Conservation (phyloP, 1,140 invertebrate species). For the Odontomachus brunneus region DNA sequence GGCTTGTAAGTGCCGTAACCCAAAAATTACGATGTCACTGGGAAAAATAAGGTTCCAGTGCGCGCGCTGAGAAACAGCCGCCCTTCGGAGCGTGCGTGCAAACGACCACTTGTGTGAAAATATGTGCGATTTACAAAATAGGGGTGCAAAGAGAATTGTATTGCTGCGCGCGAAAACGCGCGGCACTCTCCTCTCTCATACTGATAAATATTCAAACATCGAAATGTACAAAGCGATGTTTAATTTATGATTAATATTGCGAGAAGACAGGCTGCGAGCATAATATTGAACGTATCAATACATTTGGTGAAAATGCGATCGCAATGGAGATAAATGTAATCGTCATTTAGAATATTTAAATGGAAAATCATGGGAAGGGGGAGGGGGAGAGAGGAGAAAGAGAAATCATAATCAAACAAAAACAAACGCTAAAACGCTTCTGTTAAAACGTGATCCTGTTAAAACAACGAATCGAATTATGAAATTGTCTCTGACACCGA, state of each 20-base stretch:
- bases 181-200: neutral
- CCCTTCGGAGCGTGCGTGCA: neutral
- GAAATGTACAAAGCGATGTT: conserved; percentile 19
- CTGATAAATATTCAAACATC: neutral
- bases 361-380: conserved; percentile 32
- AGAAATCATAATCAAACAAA: neutral
- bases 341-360: conserved; percentile 42
- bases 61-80: neutral
- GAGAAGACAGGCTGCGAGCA: neutral
- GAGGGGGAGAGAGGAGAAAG: too few species aligned
- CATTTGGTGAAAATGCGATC: conserved; percentile 22
- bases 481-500: conserved; percentile 12
- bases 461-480: conserved; percentile 18
- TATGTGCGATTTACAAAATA: neutral
- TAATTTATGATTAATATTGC: neutral
- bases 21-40: neutral
- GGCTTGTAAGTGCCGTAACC: conserved; percentile 6
- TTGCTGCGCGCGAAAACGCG: too few species aligned
- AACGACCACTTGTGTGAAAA: neutral
- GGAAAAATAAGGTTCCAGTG: neutral
- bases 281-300: conserved; percentile 11
- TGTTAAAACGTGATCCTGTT: conserved; percentile 34
- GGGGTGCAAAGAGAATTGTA: neutral
- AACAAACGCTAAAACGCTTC: neutral
- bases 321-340: conserved; percentile 27